These are phyloP conservation scores for Polyommatus icarus DNA, from an alignment of 2,888 invertebrate species.

Conservation along the genomic window DNA sequence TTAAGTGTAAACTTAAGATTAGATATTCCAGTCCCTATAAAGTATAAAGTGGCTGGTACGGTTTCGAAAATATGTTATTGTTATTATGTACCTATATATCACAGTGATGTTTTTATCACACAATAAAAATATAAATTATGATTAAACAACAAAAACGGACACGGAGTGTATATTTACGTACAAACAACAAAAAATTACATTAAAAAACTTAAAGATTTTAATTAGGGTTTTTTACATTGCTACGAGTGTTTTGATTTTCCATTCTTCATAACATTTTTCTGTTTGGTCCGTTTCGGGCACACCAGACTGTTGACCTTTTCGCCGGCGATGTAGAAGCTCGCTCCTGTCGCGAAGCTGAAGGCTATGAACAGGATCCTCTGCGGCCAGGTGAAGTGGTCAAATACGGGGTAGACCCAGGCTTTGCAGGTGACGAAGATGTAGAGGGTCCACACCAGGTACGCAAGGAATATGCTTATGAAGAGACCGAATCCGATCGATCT, in stretches of 20 bases:
- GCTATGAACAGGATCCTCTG: constrained; percentile 85
- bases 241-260: constrained; percentile 21
- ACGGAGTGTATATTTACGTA: not conserved
- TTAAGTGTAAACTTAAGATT: too few species aligned
- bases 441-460: constrained; percentile 87
- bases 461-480: constrained; percentile 78
- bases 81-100: too few species aligned
- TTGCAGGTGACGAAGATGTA: constrained; percentile 84
- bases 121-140: not conserved
- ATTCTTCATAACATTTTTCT: not conserved
- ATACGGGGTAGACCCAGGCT: constrained; percentile 94
- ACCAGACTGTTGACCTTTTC: constrained; percentile 82
- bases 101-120: not conserved
- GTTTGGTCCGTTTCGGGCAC: not conserved
- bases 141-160: not conserved
- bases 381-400: constrained; percentile 85
- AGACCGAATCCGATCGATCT: constrained; percentile 82
- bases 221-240: not conserved
- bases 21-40: too few species aligned
- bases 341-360: constrained; percentile 76
- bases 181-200: not conserved
- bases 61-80: too few species aligned
- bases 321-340: constrained; percentile 84
- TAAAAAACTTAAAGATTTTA: not conserved
- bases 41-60: too few species aligned